Evolutionary conservation across 2,113 vertebrate species (phyloP).

Genomic region (Phoenicopterus ruber): DNA sequence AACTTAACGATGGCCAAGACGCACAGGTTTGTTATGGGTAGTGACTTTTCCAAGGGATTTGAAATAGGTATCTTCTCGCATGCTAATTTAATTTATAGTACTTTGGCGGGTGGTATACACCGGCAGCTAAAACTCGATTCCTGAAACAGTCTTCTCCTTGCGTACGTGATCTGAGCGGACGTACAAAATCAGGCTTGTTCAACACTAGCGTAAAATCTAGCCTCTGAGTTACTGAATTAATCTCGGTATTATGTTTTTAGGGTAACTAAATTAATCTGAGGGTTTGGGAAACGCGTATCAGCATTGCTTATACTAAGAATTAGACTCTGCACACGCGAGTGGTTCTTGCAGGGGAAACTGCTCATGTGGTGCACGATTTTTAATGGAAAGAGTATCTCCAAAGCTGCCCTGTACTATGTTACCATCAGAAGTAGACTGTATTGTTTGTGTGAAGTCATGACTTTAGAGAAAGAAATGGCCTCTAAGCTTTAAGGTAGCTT

Average conservation of each 20-base stretch:
- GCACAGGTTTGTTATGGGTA: conserved; percentile 34
- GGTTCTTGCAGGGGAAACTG: neutral
- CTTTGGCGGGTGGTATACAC: neutral
- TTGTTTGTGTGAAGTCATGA: conserved; percentile 23
- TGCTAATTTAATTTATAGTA: neutral
- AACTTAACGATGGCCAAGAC: conserved; percentile 38
- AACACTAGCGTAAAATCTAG: neutral
- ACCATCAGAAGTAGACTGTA: conserved; percentile 27
- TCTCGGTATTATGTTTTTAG: neutral
- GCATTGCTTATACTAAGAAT: neutral
- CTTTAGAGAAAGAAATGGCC: conserved; percentile 46
- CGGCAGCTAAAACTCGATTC: neutral
- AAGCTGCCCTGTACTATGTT: neutral
- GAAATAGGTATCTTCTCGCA: neutral
- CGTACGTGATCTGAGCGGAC: neutral
- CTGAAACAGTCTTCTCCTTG: neutral
- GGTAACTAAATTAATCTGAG: neutral
- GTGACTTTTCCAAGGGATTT: neutral
- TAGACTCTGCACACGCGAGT: neutral
- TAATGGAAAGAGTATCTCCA: neutral
- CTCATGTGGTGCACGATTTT: neutral
- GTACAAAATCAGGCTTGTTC: neutral
- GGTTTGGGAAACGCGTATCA: neutral
- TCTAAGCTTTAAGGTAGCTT: conserved; percentile 69
- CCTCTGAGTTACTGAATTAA: neutral